Conservation (phyloP, 2,113 vertebrate species). For the Tachuris rubrigastra region DNA sequence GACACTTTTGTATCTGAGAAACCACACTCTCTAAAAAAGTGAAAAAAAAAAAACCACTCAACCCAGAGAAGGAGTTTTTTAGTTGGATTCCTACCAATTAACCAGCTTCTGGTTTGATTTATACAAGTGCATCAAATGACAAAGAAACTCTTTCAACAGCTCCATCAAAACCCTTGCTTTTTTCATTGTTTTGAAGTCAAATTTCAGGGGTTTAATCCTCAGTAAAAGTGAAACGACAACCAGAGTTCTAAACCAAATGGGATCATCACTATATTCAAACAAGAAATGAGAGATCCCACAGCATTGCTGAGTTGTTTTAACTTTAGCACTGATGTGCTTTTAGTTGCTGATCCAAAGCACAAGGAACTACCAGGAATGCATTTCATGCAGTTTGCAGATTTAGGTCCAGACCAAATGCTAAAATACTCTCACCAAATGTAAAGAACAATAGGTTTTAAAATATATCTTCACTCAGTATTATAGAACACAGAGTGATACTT, state of each 20-base stretch:
- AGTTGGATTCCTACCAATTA: neutral
- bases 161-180: neutral
- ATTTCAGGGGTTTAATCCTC: neutral
- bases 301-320: neutral
- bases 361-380: accelerated
- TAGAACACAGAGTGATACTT: neutral
- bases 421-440: neutral
- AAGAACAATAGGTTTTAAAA: neutral
- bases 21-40: neutral
- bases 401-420: neutral
- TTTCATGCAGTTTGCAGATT: neutral
- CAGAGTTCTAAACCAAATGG: neutral
- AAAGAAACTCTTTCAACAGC: neutral
- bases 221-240: neutral
- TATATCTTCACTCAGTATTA: neutral
- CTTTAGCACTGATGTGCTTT: neutral
- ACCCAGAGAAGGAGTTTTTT: neutral
- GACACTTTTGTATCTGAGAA: neutral
- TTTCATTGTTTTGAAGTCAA: neutral
- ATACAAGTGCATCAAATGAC: neutral
- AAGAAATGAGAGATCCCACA: neutral
- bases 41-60: neutral
- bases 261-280: accelerated
- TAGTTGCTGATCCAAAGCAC: neutral
- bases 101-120: neutral